phyloP scores from a whole-genome alignment of 2,113 vertebrate genomes.

The Phaethornis superciliosus region DNA sequence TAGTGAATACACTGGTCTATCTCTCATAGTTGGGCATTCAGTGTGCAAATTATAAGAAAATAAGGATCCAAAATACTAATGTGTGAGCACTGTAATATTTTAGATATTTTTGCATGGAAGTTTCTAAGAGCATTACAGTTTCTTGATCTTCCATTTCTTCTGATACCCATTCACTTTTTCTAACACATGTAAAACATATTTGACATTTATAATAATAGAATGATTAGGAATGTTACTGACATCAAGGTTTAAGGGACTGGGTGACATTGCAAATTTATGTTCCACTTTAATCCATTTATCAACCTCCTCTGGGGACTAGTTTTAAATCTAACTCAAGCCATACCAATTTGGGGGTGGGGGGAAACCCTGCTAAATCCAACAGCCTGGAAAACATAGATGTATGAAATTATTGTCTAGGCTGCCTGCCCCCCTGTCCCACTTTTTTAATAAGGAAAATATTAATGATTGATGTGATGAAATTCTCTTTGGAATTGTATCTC shows the following conservation, averaged over 20 bases:
- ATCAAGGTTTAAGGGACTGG: conserved; percentile 68
- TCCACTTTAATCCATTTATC: conserved; percentile 75
- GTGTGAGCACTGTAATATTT: not conserved
- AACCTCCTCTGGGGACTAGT: conserved; percentile 56
- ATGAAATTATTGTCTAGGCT: conserved; percentile 3
- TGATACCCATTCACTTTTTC: conserved; percentile 39
- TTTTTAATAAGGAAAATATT: conserved; percentile 3
- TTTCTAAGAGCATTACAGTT: conserved; percentile 14
- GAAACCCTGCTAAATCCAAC: conserved; percentile 2
- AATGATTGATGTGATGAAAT: not conserved
- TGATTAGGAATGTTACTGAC: conserved; percentile 74
- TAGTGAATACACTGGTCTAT: not conserved
- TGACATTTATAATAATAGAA: conserved; percentile 72
- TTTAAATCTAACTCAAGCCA: conserved; percentile 69
- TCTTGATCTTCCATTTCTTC: conserved; percentile 39
- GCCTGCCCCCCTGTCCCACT: not conserved
- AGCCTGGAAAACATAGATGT: conserved; percentile 33
- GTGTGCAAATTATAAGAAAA: not conserved
- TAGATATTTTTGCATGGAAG: not conserved
- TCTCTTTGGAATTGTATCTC: not conserved
- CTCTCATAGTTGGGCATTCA: not conserved
- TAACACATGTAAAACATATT: conserved; percentile 64
- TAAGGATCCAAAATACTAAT: not conserved
- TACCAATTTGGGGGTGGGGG: not conserved
- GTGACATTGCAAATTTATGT: conserved; percentile 73